Conservation (phyloP, 2,888 invertebrate genomes). For the Hoplodrina ambigua region DNA sequence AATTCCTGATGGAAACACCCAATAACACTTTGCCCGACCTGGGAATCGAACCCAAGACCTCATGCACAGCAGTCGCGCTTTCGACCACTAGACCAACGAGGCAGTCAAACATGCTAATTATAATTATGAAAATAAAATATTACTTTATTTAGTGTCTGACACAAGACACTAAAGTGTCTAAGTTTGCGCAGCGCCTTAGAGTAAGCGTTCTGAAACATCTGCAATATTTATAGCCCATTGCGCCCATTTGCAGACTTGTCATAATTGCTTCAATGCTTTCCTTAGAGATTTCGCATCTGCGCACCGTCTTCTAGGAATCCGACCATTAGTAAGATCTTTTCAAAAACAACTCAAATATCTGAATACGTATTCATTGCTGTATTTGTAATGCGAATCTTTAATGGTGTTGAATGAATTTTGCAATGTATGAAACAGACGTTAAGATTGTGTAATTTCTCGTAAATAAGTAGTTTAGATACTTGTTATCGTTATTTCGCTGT, state of each 20-base stretch:
- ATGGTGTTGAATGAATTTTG: background rate
- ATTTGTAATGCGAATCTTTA: background rate
- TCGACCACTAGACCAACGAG: no score
- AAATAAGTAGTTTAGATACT: background rate
- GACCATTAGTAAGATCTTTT: conserved; percentile 20
- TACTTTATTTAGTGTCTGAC: no score
- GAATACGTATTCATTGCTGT: background rate
- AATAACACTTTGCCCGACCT: no score
- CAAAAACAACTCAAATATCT: background rate
- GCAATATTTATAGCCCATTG: conserved; percentile 74
- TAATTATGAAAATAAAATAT: no score
- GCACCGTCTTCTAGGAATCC: conserved; percentile 20
- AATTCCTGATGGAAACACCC: no score
- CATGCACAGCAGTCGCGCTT: no score
- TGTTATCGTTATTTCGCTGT: background rate
- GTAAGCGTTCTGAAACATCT: conserved; percentile 40
- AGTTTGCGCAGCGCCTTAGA: background rate
- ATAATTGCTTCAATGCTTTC: conserved; percentile 71
- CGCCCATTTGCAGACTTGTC: conserved; percentile 70
- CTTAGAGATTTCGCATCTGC: conserved; percentile 64
- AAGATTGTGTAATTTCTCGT: no score
- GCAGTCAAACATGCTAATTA: no score
- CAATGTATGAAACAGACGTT: background rate
- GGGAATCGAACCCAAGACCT: no score
- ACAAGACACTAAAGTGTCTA: no score